Conservation (phyloP, 2,113 vertebrate species). For the Hipposideros armiger region DNA sequence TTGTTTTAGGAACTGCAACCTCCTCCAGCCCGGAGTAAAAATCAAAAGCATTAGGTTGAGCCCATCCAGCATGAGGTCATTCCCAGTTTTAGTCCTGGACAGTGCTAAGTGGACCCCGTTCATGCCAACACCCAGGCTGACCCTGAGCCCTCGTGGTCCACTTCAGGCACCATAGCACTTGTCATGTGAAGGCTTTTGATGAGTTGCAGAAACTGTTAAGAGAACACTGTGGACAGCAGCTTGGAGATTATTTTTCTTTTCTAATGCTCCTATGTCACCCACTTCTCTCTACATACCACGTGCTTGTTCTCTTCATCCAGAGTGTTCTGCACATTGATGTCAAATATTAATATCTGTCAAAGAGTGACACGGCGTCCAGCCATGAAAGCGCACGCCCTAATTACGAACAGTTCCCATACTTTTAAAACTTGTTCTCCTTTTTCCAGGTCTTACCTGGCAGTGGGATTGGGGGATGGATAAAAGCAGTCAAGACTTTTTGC, state of each 20-base stretch:
- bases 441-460: not conserved
- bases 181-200: not conserved
- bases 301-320: not conserved
- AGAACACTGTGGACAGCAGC: not conserved
- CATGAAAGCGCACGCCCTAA: accelerated
- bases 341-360: not conserved
- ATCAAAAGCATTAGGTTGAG: not conserved
- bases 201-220: not conserved
- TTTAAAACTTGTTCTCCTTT: not conserved
- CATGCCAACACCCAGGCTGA: not conserved
- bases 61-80: not conserved
- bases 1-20: not conserved
- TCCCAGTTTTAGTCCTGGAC: not conserved
- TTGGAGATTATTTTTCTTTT: not conserved
- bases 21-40: not conserved
- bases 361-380: not conserved
- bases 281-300: not conserved
- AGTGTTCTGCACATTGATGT: accelerated
- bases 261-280: accelerated
- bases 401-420: not conserved
- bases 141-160: not conserved
- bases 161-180: not conserved
- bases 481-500: not conserved
- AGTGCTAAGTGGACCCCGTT: not conserved
- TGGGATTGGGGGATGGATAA: not conserved